A percentile compares a stretch with the other conserved stretches of the same genome.
Conservation (phyloP, 2,888 invertebrate genomes). For the Eupithecia subfuscata region DNA sequence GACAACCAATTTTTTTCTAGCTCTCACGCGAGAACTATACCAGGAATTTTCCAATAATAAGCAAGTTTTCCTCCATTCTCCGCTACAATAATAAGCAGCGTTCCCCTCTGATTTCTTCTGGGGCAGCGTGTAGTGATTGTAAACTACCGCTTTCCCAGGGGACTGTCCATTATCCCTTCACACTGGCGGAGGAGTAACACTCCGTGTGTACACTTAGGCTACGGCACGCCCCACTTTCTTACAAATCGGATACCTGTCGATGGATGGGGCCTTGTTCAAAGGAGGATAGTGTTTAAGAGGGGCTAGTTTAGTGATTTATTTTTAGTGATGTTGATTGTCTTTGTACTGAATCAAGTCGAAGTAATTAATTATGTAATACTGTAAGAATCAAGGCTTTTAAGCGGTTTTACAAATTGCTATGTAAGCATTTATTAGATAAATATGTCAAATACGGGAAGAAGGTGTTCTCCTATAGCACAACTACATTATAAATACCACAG, state of each 20-base stretch:
- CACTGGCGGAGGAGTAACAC: neutral
- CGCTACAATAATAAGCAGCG: neutral
- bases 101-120: slow-evolving; percentile 1
- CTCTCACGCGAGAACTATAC: no score
- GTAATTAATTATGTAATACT: neutral
- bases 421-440: no score
- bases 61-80: neutral
- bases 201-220: neutral
- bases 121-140: slow-evolving; percentile 6
- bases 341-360: neutral
- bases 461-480: no score
- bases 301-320: neutral
- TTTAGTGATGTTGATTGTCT: neutral
- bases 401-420: neutral
- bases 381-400: neutral
- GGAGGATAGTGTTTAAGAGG: neutral
- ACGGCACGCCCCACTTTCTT: slow-evolving; percentile 42
- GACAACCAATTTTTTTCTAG: no score
- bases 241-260: slow-evolving; percentile 43
- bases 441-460: no score
- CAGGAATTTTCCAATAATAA: no score
- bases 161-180: slow-evolving; percentile 5
- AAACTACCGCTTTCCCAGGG: slow-evolving; percentile 3
- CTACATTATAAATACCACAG: no score
- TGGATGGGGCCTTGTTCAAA: slow-evolving; percentile 1